Conservation (phyloP, 2,888 invertebrate genomes). For the Orchesella flavescens region DNA sequence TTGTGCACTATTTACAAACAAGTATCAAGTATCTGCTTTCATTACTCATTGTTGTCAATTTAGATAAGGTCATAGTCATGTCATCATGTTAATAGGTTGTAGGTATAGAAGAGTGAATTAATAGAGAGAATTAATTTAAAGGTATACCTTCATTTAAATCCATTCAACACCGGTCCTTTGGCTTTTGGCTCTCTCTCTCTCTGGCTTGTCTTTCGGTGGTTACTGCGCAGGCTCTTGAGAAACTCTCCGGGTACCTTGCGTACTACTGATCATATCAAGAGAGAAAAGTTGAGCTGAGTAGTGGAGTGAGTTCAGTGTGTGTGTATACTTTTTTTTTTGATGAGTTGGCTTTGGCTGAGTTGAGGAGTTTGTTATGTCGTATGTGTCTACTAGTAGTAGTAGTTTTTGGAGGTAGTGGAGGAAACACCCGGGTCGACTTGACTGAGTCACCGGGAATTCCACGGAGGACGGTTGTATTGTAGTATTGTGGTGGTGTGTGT, state of each 20-base stretch:
- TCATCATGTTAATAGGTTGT: too few species aligned
- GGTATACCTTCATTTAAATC: constrained; percentile 43
- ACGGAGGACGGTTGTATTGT: too few species aligned
- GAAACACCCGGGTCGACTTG: constrained; percentile 62
- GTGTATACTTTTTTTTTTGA: background rate
- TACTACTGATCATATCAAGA: constrained; percentile 9
- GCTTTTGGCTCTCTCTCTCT: background rate
- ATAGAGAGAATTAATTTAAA: background rate
- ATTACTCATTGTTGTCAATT: too few species aligned
- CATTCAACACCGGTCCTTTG: constrained; percentile 47
- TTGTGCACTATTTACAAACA: too few species aligned
- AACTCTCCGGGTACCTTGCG: constrained; percentile 37
- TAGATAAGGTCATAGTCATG: too few species aligned
- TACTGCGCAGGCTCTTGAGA: constrained; percentile 45
- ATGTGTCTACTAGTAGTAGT: background rate
- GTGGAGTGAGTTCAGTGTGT: constrained; percentile 1
- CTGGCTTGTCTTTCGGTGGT: constrained; percentile 44
- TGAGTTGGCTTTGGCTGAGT: constrained; percentile 10
- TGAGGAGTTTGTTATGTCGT: too few species aligned
- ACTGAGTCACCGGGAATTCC: constrained; percentile 64
- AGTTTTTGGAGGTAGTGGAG: constrained; percentile 28
- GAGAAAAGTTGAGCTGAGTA: too few species aligned
- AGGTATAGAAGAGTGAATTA: too few species aligned
- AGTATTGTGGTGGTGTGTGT: too few species aligned
- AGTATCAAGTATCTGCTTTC: too few species aligned